Base-by-base conservation (phyloP, 2,113 vertebrate genomes). In the Sialia sialis region DNA sequence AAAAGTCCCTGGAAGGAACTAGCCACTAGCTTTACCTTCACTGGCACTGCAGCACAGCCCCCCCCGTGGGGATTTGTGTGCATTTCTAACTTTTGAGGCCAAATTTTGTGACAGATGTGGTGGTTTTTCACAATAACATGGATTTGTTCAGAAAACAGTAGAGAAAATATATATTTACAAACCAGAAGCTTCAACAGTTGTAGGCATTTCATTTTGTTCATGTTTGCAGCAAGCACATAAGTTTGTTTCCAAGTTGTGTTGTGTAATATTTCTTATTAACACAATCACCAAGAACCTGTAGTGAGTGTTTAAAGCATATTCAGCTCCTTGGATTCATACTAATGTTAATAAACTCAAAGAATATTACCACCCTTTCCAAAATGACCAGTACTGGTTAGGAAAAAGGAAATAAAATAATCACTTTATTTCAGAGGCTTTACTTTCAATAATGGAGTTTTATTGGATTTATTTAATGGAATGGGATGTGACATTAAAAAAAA, bases 61-160 rank as follows among this genome's bases (percentile, higher is more conserved):
- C 13, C 18, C 18, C 51, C 4, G 4, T 7, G 44, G 72, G 34
- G 18, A 26, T 46, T 30, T 48, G 1, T 58, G 6, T 12, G 32
- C 16, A 32, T 82, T 85, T 67, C 54, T 56, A 7, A 30, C 15
- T 46, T 72, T 46, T 32, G 36, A 82, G 72, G 22, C 16, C 63
- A 69, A 58, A 55, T 66, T 66, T 55, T 46, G 21, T 38, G 41
- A 73, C 32, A 54, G 34, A n/a, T 30, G 10, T 18, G 21, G 3
- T 6, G 2, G 1, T 0, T 52, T 48, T 69, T 60, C 44, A 27
- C 16, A 82, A 5, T 9, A 48, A n/a, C 16, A 51, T 3, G 16
- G 9, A 26, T 58, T 38, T 11, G 7, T 73, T 82, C 13, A 74
- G 72, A 64, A 83, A 84, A 39, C 25, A 43, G 36, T 9, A 19